Base-by-base conservation (phyloP, 2,888 invertebrate genomes). In the Drosophila paucipuncta region DNA sequence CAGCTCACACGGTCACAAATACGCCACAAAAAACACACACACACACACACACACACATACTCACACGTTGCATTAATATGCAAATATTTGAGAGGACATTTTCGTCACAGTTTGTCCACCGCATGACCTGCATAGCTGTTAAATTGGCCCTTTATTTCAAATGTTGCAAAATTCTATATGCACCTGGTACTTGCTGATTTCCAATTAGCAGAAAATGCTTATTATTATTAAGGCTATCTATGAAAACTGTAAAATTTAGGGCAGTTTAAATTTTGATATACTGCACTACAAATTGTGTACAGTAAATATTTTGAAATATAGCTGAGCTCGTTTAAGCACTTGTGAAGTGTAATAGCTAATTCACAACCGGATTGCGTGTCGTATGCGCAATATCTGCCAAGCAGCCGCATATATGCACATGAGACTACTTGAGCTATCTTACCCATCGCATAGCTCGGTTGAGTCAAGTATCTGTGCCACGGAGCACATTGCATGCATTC, bases 11-110 rank as follows among this genome's bases (percentile, higher is more conserved):
- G 53, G 62, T 62, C 58, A 57, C 63, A 50, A 39, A 62, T 39
- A 43, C 28, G 63, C 58, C 55, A 47, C 18, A 43, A 30, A 54
- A 63, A 37, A 3, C 2, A 28, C 2, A 9, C 4, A 31, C 7
- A 31, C 2, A 18, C 7, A 9, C 2, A 18, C 59, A 62, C 53
- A 55, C 60, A 41, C 39, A 68, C 35, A 50, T 25, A 65, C 58
- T 55, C 54, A 72, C 43, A 79, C 62, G 64, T 66, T 83, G 82
- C 82, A 85, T 78, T 89, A 87, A 87, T 89, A 84, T 87, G 87
- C 77, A 84, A 89, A 89, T 89, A 89, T 87, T 82, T 84, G 66
- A 55, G 59, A 31, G 41, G 53, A 79, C 64, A 89, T 76, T 84
- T 82, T 85, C 72, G 78, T 54, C 80, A 75, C 59, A 55, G 49